Percentiles rank a stretch among this genome's conserved stretches.
phyloP scores from a whole-genome alignment of 1,140 invertebrate genomes.

The Gerris buenoi region DNA sequence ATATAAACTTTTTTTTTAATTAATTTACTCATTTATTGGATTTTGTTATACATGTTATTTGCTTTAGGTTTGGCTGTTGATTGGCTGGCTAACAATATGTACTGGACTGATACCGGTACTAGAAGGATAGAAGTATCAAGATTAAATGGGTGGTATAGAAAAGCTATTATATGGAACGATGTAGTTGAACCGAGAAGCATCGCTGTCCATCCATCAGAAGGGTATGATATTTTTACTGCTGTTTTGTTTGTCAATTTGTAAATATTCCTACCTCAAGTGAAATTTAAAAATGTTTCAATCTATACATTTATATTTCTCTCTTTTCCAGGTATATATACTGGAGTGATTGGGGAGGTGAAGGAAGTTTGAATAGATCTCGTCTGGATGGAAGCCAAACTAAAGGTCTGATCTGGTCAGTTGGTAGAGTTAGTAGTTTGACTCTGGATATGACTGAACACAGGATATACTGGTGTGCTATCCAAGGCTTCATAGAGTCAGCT shows the following conservation, averaged over 20 bases:
- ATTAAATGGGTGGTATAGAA: constrained; percentile 66
- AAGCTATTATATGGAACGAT: constrained; percentile 69
- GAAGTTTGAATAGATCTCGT: constrained; percentile 53
- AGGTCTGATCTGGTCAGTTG: constrained; percentile 52
- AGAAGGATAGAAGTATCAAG: constrained; percentile 80
- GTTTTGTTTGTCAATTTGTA: no score
- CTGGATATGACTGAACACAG: constrained; percentile 44
- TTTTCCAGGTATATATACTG: constrained; percentile 69
- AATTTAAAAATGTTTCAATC: background rate
- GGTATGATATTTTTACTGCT: constrained; percentile 38
- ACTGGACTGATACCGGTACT: constrained; percentile 82
- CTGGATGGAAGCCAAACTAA: constrained; percentile 53
- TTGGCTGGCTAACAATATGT: constrained; percentile 87
- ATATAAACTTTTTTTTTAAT: no score
- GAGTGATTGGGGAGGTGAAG: constrained; percentile 58
- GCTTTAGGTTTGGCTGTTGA: constrained; percentile 71
- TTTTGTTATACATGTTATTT: no score
- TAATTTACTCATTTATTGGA: no score
- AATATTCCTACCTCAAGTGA: no score
- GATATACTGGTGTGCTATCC: constrained; percentile 19
- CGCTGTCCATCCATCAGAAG: constrained; percentile 66
- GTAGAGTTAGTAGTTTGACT: constrained; percentile 54
- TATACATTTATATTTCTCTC: constrained; percentile 2
- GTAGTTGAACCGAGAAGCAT: constrained; percentile 74
- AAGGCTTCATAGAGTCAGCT: constrained; percentile 55